phyloP scores from a whole-genome alignment of 1,140 invertebrate species.

The Yoshiicerus persimilis region DNA sequence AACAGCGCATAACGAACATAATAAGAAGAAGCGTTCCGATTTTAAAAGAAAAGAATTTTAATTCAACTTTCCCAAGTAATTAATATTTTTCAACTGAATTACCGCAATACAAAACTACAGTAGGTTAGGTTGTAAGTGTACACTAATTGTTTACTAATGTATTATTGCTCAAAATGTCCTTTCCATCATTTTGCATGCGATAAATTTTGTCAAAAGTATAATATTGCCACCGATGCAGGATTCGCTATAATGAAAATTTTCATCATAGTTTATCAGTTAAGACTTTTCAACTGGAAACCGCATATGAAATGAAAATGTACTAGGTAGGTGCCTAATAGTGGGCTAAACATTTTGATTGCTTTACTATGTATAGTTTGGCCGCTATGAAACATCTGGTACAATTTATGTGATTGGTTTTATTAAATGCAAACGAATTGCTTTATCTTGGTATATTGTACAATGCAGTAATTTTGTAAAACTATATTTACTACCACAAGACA shows the following conservation, averaged over 20 bases:
- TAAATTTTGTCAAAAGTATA: not conserved
- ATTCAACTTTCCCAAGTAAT: not conserved
- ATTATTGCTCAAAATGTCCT: not conserved
- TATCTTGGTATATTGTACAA: not conserved
- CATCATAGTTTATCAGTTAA: not conserved
- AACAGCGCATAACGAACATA: constrained; percentile 32
- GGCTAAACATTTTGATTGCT: not conserved
- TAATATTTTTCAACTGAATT: not conserved
- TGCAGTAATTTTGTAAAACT: not conserved
- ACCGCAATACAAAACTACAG: not conserved
- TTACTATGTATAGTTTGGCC: not conserved
- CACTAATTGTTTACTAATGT: too few species aligned
- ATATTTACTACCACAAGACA: not conserved
- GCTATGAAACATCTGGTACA: not conserved
- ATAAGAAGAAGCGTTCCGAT: constrained; percentile 35
- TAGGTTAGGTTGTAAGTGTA: not conserved
- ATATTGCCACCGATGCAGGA: not conserved
- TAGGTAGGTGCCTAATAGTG: not conserved
- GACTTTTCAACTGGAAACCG: too few species aligned
- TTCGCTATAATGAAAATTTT: not conserved
- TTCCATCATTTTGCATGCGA: not conserved
- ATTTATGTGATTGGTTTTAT: not conserved
- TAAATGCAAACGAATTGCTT: not conserved
- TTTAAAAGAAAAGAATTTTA: constrained; percentile 47
- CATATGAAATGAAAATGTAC: not conserved